Conservation (phyloP, 2,113 vertebrate species). For the Poecilia latipinna region DNA sequence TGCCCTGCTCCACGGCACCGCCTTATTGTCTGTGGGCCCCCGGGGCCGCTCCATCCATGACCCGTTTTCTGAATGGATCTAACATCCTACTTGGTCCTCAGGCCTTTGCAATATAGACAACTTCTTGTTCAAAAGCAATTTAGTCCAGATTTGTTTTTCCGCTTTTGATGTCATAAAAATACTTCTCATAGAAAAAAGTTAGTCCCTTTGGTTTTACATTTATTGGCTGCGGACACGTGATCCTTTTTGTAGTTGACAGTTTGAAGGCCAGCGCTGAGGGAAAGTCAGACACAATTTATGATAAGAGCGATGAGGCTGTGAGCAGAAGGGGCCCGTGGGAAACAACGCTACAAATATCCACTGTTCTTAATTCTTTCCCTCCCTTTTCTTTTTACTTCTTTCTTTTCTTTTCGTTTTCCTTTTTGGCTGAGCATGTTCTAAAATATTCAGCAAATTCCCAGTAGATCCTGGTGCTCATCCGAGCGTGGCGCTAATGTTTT, state of each 20-base stretch:
- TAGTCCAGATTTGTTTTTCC: neutral
- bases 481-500: conserved; percentile 67
- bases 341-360: conserved; percentile 69
- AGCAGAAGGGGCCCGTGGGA: conserved; percentile 68
- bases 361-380: conserved; percentile 51
- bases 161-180: conserved; percentile 16
- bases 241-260: conserved; percentile 62
- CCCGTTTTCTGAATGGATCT: conserved; percentile 31
- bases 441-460: conserved; percentile 74
- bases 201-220: conserved; percentile 40
- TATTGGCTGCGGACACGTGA: conserved; percentile 55
- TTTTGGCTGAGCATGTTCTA: conserved; percentile 37
- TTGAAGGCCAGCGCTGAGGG: conserved; percentile 63
- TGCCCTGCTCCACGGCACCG: conserved; percentile 36
- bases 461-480: conserved; percentile 58
- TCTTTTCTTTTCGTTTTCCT: conserved; percentile 13
- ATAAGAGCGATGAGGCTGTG: conserved; percentile 66
- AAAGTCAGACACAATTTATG: conserved; percentile 72
- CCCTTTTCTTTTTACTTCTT: neutral
- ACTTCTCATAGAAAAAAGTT: conserved; percentile 34
- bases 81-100: conserved; percentile 4
- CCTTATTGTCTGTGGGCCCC: conserved; percentile 34
- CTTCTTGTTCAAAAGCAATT: conserved; percentile 40
- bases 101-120: conserved; percentile 19
- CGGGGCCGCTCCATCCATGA: conserved; percentile 40